Percentiles rank a stretch among this genome's conserved stretches.
phyloP scores from a whole-genome alignment of 2,797 vertebrate genomes.

The Sebastes matsubarae region DNA sequence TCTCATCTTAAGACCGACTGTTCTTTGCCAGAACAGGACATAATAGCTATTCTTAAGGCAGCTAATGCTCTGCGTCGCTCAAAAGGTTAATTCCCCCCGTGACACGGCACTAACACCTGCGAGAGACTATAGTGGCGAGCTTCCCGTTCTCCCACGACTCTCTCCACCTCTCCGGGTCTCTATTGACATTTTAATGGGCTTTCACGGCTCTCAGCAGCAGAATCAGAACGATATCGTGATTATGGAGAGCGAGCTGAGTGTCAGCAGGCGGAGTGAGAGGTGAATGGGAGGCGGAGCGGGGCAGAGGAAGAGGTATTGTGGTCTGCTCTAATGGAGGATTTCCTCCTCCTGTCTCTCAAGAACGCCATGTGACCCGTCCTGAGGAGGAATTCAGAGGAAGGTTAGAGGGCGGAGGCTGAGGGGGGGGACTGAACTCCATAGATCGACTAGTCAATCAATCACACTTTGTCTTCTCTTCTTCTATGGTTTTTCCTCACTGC shows the following conservation, averaged over 20 bases:
- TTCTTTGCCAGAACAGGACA: slow-evolving; percentile 46
- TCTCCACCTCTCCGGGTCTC: not conserved
- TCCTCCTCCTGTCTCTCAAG: slow-evolving; percentile 72
- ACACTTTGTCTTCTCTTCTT: slow-evolving; percentile 11
- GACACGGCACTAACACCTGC: slow-evolving; percentile 53
- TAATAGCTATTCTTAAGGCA: slow-evolving; percentile 48
- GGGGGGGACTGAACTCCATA: slow-evolving; percentile 19
- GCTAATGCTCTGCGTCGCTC: slow-evolving; percentile 28
- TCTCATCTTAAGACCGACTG: slow-evolving; percentile 20
- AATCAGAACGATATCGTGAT: slow-evolving; percentile 60
- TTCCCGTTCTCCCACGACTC: slow-evolving; percentile 10
- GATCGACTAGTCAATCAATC: slow-evolving; percentile 50
- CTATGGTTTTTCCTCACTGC: slow-evolving; percentile 20
- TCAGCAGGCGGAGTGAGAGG: slow-evolving; percentile 44
- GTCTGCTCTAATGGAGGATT: slow-evolving; percentile 73
- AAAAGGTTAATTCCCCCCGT: slow-evolving; percentile 54
- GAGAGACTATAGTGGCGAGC: not conserved
- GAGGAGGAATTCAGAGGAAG: slow-evolving; percentile 33
- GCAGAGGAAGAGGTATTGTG: slow-evolving; percentile 74
- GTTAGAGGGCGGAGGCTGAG: slow-evolving; percentile 24
- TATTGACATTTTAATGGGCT: slow-evolving; percentile 69
- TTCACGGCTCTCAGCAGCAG: slow-evolving; percentile 50
- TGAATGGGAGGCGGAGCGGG: slow-evolving; percentile 68
- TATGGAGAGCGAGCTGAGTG: slow-evolving; percentile 29
- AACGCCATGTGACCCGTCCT: slow-evolving; percentile 57